Percentiles rank a stretch among this genome's conserved stretches.
These are phyloP conservation scores for Gobiocypris rarus DNA, from an alignment of 2,113 vertebrate genomes.

Conservation along the genomic window DNA sequence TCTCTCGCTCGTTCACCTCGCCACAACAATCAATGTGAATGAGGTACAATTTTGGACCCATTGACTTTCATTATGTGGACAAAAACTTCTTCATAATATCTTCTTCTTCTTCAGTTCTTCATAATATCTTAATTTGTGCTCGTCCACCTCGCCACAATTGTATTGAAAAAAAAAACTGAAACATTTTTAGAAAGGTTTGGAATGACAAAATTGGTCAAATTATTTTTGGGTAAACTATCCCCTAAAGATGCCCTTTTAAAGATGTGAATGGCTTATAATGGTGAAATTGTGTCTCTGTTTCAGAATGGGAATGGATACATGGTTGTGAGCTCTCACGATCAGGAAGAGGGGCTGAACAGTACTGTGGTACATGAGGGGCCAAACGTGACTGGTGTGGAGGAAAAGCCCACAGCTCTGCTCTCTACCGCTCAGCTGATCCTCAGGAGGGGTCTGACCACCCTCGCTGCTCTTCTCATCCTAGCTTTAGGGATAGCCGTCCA, in stretches of 20 bases:
- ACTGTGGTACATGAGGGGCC: constrained; percentile 1
- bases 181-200: too few species aligned
- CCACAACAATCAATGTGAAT: too few species aligned
- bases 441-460: constrained; percentile 67
- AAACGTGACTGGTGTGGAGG: constrained; percentile 17
- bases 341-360: constrained; percentile 11
- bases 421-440: constrained; percentile 72
- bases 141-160: too few species aligned
- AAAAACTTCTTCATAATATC: too few species aligned
- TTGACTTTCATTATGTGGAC: too few species aligned
- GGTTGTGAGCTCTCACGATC: constrained; percentile 39
- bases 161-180: neutral
- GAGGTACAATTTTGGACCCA: too few species aligned
- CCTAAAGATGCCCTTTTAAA: too few species aligned
- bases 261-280: neutral
- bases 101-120: too few species aligned
- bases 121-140: too few species aligned
- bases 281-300: neutral
- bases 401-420: constrained; percentile 42
- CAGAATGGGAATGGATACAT: constrained; percentile 63
- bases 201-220: too few species aligned
- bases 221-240: too few species aligned
- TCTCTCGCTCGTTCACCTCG: too few species aligned
- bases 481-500: constrained; percentile 62
- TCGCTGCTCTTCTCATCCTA: constrained; percentile 64